A percentile compares a stretch with the other conserved stretches of the same genome.
phyloP scores from a whole-genome alignment of 2,797 vertebrate genomes.

The Lithobates pipiens region DNA sequence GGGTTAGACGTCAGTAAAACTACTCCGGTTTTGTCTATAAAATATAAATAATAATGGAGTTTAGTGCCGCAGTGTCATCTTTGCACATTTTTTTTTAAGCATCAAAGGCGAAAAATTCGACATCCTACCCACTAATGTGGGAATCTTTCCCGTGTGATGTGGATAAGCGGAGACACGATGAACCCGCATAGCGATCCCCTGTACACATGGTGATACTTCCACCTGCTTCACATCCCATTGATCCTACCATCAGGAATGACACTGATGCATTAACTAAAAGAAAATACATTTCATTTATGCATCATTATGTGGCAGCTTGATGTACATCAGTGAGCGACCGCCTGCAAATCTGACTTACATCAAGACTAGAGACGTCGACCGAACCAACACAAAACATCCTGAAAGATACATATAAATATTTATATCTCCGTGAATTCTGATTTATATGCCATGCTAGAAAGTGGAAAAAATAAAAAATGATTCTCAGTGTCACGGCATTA shows the following conservation, averaged over 20 bases:
- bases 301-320: conserved; percentile 35
- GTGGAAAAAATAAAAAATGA: background rate
- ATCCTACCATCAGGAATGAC: conserved; percentile 30
- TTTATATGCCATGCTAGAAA: background rate
- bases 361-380: conserved; percentile 13
- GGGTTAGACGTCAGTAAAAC: too few relatives aligned
- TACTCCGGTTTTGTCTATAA: too few relatives aligned
- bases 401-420: conserved; percentile 32
- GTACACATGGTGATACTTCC: conserved; percentile 9
- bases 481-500: conserved; percentile 15
- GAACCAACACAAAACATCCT: conserved; percentile 30
- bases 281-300: conserved; percentile 15
- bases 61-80: too few relatives aligned
- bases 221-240: conserved; percentile 48
- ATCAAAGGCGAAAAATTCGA: too few relatives aligned
- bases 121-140: too few relatives aligned
- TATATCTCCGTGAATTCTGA: conserved; percentile 10
- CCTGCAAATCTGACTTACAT: conserved; percentile 5
- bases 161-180: background rate
- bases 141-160: background rate
- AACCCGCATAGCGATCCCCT: background rate
- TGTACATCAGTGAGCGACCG: background rate
- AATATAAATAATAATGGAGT: too few relatives aligned
- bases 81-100: too few relatives aligned
- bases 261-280: conserved; percentile 26